These are phyloP conservation scores for Coecobrya sp. DNA, from an alignment of 2,888 invertebrate genomes.

Conservation along the genomic window DNA sequence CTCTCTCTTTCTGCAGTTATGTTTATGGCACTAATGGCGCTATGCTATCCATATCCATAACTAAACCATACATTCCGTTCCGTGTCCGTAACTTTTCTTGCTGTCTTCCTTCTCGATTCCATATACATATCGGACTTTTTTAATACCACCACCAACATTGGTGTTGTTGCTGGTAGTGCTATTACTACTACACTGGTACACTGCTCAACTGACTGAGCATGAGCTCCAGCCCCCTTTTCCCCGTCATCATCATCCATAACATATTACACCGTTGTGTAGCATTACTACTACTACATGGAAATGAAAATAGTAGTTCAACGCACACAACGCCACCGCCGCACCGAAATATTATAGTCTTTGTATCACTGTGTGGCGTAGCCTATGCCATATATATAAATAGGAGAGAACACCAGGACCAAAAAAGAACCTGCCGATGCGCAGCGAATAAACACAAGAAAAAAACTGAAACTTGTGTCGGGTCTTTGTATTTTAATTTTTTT, in stretches of 20 bases:
- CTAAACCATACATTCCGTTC: constrained; percentile 75
- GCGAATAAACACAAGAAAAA: constrained; percentile 48
- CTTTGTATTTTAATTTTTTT: constrained; percentile 39
- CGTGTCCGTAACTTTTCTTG: constrained; percentile 61
- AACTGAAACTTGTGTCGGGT: constrained; percentile 41
- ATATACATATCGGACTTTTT: constrained; percentile 62
- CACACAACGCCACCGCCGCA: constrained; percentile 14
- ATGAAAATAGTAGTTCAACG: constrained; percentile 43
- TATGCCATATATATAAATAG: constrained; percentile 11
- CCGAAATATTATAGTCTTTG: constrained; percentile 43
- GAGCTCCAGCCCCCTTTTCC: constrained; percentile 76
- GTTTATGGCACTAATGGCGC: constrained; percentile 19
- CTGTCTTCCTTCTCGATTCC: constrained; percentile 62
- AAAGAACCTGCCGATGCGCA: constrained; percentile 53
- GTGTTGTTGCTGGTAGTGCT: background rate
- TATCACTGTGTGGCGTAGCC: constrained; percentile 15
- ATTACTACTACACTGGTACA: constrained; percentile 50
- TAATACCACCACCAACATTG: constrained; percentile 43
- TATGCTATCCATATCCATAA: constrained; percentile 70
- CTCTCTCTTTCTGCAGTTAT: constrained; percentile 38
- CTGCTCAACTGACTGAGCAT: constrained; percentile 76
- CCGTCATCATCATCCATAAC: constrained; percentile 67
- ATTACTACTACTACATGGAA: constrained; percentile 35
- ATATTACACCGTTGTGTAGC: constrained; percentile 12
- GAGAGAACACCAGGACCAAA: constrained; percentile 8